Percentiles rank a stretch among this genome's conserved stretches.
phyloP scores from a whole-genome alignment of 2,113 vertebrate species.

The Amblyornis subalaris region DNA sequence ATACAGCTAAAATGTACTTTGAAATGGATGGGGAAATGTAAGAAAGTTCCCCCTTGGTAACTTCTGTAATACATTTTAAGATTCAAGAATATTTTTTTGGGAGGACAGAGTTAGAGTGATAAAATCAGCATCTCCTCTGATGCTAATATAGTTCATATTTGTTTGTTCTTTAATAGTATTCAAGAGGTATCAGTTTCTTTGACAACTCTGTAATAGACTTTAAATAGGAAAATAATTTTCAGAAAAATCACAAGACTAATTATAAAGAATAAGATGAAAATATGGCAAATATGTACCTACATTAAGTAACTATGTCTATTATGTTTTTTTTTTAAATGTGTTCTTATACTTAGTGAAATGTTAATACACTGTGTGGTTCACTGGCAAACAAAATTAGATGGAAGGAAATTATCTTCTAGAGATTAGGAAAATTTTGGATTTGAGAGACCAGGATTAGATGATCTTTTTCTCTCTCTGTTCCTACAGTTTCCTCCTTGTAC shows the following conservation, averaged over 20 bases:
- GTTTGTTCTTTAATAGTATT: not conserved
- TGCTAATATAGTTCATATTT: not conserved
- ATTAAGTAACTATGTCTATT: not conserved
- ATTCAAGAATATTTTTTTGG: not conserved
- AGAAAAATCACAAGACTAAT: not conserved
- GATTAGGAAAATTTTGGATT: not conserved
- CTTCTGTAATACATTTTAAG: not conserved
- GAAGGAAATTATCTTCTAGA: not conserved
- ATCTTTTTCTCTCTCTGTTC: not conserved
- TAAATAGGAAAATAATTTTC: not conserved
- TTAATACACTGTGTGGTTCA: not conserved
- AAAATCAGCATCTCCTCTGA: not conserved
- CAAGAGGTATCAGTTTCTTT: not conserved
- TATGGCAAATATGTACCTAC: not conserved
- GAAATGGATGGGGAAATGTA: not conserved
- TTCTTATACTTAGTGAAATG: not conserved
- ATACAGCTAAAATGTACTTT: not conserved
- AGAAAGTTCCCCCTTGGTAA: not conserved
- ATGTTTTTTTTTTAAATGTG: not conserved
- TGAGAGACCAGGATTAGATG: not conserved
- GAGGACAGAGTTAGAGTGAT: not conserved
- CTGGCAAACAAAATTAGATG: not conserved
- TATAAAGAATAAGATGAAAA: not conserved
- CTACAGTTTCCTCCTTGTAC: not conserved
- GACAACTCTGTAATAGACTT: not conserved